Percentiles rank a stretch among this genome's conserved stretches.
Conservation (phyloP, 2,113 vertebrate species). For the Malurus cyaneus region DNA sequence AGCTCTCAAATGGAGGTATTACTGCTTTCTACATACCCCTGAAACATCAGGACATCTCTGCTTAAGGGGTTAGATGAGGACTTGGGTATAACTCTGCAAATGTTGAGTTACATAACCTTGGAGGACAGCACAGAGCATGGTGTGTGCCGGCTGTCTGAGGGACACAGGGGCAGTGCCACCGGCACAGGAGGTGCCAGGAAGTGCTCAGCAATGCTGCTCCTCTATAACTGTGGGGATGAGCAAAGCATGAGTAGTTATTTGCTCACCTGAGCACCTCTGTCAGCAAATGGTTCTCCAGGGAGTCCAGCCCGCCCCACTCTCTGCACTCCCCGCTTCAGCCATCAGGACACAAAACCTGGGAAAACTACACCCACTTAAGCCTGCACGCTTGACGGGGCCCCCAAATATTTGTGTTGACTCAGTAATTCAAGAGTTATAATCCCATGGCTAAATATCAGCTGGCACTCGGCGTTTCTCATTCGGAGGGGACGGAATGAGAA, state of each 20-base stretch:
- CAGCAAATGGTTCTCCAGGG: neutral
- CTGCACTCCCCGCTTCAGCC: neutral
- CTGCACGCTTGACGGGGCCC: neutral
- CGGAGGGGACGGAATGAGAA: conserved; percentile 3
- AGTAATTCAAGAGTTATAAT: neutral
- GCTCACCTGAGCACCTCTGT: neutral
- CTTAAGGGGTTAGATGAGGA: neutral
- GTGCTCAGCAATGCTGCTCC: neutral
- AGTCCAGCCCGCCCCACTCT: neutral
- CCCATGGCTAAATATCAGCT: neutral
- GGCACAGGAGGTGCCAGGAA: neutral
- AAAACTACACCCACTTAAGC: neutral
- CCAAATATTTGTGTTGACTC: conserved; percentile 14
- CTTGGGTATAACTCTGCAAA: neutral
- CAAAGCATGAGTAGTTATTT: neutral
- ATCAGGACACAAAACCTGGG: neutral
- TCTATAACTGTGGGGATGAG: neutral
- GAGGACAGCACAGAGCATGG: fast-evolving
- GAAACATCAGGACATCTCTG: neutral
- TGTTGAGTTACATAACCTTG: neutral
- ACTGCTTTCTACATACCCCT: neutral
- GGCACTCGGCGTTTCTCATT: neutral
- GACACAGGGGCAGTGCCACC: neutral
- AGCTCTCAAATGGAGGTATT: neutral
- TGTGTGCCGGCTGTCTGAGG: neutral